Percentiles rank a stretch among this genome's conserved stretches.
Conservation (phyloP, 2,888 invertebrate genomes). For the Sesia apiformis region DNA sequence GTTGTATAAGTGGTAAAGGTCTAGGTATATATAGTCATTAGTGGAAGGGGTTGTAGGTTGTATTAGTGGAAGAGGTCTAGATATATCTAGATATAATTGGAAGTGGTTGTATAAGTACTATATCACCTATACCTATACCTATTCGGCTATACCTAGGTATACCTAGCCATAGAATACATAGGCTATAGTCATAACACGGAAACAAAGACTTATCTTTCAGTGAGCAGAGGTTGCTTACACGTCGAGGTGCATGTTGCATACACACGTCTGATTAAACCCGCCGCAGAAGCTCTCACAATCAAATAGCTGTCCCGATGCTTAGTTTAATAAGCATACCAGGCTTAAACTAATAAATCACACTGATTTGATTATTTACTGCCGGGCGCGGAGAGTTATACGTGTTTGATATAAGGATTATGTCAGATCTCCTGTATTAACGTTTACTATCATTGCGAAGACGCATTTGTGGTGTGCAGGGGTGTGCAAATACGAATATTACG, state of each 20-base stretch:
- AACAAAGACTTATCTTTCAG: background rate
- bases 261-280: background rate
- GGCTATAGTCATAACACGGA: background rate
- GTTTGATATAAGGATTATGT: slow-evolving; percentile 28
- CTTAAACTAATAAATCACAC: slow-evolving; percentile 57
- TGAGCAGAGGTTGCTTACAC: background rate
- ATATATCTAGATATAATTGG: no score
- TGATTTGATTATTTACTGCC: slow-evolving; percentile 61
- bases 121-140: no score
- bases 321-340: slow-evolving; percentile 55
- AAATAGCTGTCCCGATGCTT: slow-evolving; percentile 37
- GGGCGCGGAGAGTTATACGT: slow-evolving; percentile 18
- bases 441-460: background rate
- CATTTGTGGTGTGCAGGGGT: background rate
- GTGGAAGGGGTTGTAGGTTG: no score
- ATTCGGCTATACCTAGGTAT: background rate
- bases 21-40: no score
- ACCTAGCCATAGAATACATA: background rate
- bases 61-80: no score
- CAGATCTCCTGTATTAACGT: slow-evolving; percentile 24
- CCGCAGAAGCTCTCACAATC: slow-evolving; percentile 23
- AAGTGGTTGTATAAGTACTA: no score
- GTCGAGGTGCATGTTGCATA: background rate
- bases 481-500: background rate
- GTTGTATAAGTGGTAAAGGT: no score